Evolutionary conservation across 2,797 vertebrate genomes (phyloP).

Genomic region (Brachymystax lenok): DNA sequence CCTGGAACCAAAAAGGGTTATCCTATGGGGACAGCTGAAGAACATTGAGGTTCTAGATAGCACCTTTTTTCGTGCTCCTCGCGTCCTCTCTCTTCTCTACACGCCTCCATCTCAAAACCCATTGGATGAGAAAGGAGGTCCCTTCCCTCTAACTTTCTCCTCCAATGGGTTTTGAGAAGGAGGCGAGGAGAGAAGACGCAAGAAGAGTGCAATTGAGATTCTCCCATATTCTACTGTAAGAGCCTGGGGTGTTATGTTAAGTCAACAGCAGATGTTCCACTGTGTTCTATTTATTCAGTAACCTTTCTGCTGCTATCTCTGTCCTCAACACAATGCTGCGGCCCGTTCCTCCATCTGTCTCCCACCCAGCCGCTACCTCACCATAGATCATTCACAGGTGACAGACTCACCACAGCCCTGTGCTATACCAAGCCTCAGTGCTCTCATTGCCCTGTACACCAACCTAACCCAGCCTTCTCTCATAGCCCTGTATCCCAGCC

Average conservation of each 20-base stretch:
- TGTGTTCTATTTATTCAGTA: slow-evolving; percentile 47
- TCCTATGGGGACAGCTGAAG: no score
- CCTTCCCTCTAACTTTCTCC: no score
- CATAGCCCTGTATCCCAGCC: background rate
- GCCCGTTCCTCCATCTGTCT: background rate
- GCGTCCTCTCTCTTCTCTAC: no score
- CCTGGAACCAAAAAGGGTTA: no score
- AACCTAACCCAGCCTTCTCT: background rate
- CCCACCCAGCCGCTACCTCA: slow-evolving; percentile 12
- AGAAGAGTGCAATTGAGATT: no score
- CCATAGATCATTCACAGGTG: background rate
- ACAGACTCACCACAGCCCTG: background rate
- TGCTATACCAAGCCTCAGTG: background rate
- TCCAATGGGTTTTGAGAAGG: no score
- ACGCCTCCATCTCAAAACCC: no score
- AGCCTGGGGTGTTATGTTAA: slow-evolving; percentile 8
- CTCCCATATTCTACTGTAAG: slow-evolving; percentile 3
- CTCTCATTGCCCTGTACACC: background rate
- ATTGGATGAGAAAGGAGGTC: no score
- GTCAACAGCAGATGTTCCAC: slow-evolving; percentile 28
- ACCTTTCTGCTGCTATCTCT: slow-evolving; percentile 53
- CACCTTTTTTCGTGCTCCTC: no score
- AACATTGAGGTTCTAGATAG: no score
- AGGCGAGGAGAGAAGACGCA: no score
- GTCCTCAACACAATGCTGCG: slow-evolving; percentile 36